Conservation (phyloP, 2,888 invertebrate genomes). For the Melieria crassipennis region DNA sequence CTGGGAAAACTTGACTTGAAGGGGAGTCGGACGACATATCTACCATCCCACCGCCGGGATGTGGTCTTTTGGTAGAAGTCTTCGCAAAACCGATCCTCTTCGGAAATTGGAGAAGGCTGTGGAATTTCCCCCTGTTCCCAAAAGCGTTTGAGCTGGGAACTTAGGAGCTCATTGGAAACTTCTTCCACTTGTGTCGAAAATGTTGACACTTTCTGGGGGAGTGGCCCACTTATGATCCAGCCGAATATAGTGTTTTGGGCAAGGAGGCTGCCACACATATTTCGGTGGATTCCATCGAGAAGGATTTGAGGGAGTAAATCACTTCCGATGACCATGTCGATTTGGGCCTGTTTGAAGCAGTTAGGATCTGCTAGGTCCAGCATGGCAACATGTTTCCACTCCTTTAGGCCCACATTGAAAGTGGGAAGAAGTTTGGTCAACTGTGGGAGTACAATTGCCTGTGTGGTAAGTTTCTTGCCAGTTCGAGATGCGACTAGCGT, state of each 20-base stretch:
- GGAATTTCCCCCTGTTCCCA: slow-evolving; percentile 24
- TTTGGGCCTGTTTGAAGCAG: slow-evolving; percentile 1
- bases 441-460: no score
- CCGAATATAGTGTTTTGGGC: slow-evolving; percentile 28
- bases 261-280: neutral
- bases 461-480: no score
- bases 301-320: slow-evolving; percentile 22
- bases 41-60: neutral
- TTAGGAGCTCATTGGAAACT: neutral
- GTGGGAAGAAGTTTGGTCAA: no score
- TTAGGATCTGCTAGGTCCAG: neutral
- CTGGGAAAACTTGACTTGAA: no score
- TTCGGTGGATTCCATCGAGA: slow-evolving; percentile 11
- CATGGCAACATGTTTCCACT: no score
- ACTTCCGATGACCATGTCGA: slow-evolving; percentile 29
- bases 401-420: no score
- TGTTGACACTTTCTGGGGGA: slow-evolving; percentile 4
- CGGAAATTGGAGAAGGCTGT: no score
- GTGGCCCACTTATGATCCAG: slow-evolving; percentile 27
- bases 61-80: no score
- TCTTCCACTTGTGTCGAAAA: slow-evolving; percentile 19
- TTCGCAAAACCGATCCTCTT: no score
- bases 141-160: slow-evolving; percentile 7
- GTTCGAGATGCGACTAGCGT: no score
- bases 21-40: neutral